These are phyloP conservation scores for Calephelis virginiensis DNA, from an alignment of 1,140 invertebrate genomes.

Conservation along the genomic window DNA sequence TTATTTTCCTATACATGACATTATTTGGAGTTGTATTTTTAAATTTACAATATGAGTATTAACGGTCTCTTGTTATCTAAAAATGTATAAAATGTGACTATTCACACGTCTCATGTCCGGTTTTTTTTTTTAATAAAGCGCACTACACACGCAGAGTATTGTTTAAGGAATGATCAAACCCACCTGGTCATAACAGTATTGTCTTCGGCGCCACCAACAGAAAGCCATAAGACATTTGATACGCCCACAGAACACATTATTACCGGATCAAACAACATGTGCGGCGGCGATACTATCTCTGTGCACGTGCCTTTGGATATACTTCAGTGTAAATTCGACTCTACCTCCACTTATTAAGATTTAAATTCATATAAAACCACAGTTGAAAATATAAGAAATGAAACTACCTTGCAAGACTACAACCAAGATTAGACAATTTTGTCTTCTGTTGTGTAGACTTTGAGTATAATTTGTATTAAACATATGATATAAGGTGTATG, in stretches of 20 bases:
- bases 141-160: conserved; percentile 29
- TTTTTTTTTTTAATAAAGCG: not conserved
- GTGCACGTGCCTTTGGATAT: conserved; percentile 47
- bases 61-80: too few relatives aligned
- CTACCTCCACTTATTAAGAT: conserved; percentile 17
- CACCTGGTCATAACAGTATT: conserved; percentile 52
- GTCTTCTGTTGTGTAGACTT: not conserved
- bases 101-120: too few relatives aligned
- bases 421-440: not conserved
- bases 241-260: conserved; percentile 72
- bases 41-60: too few relatives aligned
- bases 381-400: conserved; percentile 31
- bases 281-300: conserved; percentile 58
- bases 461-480: conserved; percentile 22
- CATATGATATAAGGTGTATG: conserved; percentile 49
- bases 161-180: conserved; percentile 32
- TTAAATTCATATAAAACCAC: conserved; percentile 23
- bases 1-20: too few relatives aligned
- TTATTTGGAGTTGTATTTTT: too few relatives aligned
- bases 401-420: conserved; percentile 21
- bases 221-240: conserved; percentile 60
- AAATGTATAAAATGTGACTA: too few relatives aligned
- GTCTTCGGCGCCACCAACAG: conserved; percentile 57
- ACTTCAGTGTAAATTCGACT: conserved; percentile 26
- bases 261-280: conserved; percentile 74